Evolutionary conservation across 1,140 invertebrate genomes (phyloP).

Genomic region (Babylonia areolata): DNA sequence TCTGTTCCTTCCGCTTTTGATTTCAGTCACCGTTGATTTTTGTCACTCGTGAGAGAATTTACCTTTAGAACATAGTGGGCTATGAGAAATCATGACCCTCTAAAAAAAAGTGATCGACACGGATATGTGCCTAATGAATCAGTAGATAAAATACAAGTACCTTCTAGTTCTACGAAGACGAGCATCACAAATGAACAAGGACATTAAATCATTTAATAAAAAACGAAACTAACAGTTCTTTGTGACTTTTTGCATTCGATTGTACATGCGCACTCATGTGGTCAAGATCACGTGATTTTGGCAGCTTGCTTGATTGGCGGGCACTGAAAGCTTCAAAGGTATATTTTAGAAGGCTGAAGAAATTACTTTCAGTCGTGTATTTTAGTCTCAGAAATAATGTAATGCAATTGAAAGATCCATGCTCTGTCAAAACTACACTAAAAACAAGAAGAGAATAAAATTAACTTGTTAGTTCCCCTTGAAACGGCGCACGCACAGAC

Average conservation of each 20-base stretch:
- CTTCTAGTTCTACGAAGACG: too few relatives aligned
- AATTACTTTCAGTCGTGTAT: background rate
- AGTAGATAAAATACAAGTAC: too few relatives aligned
- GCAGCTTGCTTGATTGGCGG: background rate
- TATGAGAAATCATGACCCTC: too few relatives aligned
- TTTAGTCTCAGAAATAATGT: background rate
- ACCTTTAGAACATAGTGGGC: too few relatives aligned
- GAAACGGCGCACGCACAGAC: slow-evolving; percentile 21
- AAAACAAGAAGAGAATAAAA: background rate
- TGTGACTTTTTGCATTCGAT: background rate
- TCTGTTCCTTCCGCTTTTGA: too few relatives aligned
- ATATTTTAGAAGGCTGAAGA: background rate
- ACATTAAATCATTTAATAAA: too few relatives aligned
- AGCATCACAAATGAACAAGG: too few relatives aligned
- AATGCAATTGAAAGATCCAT: background rate
- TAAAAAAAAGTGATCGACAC: too few relatives aligned
- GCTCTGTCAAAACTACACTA: background rate
- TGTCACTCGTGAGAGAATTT: too few relatives aligned
- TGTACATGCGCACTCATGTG: background rate
- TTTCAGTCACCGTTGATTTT: too few relatives aligned
- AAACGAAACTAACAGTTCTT: background rate
- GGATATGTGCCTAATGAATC: too few relatives aligned
- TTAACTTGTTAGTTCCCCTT: background rate
- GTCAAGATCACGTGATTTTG: background rate
- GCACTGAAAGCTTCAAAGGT: background rate